Percentiles rank a stretch among this genome's conserved stretches.
Conservation (phyloP, 2,113 vertebrate genomes). For the Psilopsiagon aymara region DNA sequence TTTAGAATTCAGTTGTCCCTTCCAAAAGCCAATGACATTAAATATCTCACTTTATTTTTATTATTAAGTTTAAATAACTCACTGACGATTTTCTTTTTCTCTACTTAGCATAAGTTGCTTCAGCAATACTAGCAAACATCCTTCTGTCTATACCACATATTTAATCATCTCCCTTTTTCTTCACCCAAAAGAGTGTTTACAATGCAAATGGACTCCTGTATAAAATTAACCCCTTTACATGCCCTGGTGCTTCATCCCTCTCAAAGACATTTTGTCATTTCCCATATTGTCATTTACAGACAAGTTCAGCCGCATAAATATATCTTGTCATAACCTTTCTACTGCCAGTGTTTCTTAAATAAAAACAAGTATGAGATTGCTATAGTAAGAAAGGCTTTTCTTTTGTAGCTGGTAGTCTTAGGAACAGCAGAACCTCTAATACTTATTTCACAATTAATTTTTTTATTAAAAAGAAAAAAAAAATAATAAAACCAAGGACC, state of each 20-base stretch:
- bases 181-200: not conserved
- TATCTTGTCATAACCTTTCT: not conserved
- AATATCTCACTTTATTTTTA: not conserved
- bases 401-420: not conserved
- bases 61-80: not conserved
- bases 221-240: not conserved
- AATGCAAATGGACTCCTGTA: not conserved
- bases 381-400: not conserved
- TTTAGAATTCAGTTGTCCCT: not conserved
- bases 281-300: not conserved
- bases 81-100: not conserved
- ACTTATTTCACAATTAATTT: not conserved
- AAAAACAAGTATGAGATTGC: not conserved
- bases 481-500: fast-evolving
- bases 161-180: not conserved
- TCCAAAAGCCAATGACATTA: not conserved
- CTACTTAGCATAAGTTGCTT: not conserved
- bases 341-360: not conserved
- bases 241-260: not conserved
- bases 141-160: not conserved
- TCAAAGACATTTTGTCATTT: conserved; percentile 27
- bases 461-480: not conserved
- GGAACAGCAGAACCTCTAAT: not conserved
- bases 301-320: not conserved
- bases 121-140: not conserved